A percentile compares a stretch with the other conserved stretches of the same genome.
Conservation (phyloP, 2,888 invertebrate genomes). For the Cephus spinipes region DNA sequence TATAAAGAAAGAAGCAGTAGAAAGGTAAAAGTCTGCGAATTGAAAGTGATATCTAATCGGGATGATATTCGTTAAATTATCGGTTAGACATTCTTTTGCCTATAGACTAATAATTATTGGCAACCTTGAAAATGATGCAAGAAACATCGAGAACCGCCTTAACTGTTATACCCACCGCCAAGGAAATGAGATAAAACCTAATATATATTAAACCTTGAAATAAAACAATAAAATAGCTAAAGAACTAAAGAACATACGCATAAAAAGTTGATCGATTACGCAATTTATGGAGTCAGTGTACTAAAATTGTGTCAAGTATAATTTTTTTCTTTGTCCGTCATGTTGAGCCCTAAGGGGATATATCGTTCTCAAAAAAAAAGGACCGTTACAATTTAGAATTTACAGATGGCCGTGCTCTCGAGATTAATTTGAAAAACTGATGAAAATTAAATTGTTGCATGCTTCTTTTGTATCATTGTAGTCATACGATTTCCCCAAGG, state of each 20-base stretch:
- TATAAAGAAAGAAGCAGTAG: not conserved
- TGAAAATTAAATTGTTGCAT: not conserved
- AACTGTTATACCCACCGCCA: not conserved
- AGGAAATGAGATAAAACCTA: not conserved
- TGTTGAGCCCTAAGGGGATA: not conserved
- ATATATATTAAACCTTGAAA: not conserved
- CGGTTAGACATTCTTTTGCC: not conserved
- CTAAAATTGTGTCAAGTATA: not conserved
- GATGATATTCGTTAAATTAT: not conserved
- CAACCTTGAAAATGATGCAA: not conserved
- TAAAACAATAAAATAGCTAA: not conserved
- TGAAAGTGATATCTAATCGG: not conserved
- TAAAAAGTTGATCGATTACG: not conserved
- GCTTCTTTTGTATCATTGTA: not conserved
- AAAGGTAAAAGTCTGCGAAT: not conserved
- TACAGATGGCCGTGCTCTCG: not conserved
- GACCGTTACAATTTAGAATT: not conserved
- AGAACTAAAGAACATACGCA: not conserved
- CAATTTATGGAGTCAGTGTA: not conserved
- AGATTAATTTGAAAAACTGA: not conserved
- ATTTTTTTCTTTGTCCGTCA: not conserved
- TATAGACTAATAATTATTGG: not conserved
- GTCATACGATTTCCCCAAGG: not conserved
- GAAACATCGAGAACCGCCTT: not conserved
- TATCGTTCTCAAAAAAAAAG: not conserved